Evolutionary conservation across 2,888 invertebrate species (phyloP).

Genomic region (Eilema sororculum): DNA sequence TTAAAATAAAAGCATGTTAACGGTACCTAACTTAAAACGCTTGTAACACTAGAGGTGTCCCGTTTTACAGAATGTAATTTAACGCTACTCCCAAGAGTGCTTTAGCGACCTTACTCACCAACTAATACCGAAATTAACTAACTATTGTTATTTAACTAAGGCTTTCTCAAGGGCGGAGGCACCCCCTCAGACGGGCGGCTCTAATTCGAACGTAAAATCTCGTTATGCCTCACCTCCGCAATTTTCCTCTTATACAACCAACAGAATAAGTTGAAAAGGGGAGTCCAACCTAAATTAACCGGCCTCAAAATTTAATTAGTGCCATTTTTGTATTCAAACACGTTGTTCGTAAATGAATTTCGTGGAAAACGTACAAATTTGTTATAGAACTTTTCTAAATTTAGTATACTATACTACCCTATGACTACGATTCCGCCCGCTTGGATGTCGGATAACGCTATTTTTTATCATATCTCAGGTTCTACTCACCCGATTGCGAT

Average conservation of each 20-base stretch:
- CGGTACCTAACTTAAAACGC: not conserved
- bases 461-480: too few relatives aligned
- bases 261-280: not conserved
- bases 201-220: not conserved
- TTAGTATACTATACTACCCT: not conserved
- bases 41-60: not conserved
- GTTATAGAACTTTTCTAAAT: not conserved
- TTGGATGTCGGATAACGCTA: too few relatives aligned
- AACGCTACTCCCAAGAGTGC: not conserved
- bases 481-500: too few relatives aligned
- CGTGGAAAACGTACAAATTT: constrained; percentile 6
- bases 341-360: constrained; percentile 8
- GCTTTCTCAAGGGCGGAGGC: not conserved
- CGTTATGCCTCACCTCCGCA: constrained; percentile 1
- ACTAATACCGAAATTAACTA: not conserved
- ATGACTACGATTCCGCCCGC: too few relatives aligned
- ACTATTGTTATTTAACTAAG: not conserved
- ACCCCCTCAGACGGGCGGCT: constrained; percentile 1
- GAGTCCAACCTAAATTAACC: not conserved
- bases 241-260: not conserved
- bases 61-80: not conserved
- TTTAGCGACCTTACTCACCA: not conserved
- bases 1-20: not conserved
- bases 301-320: constrained; percentile 19
- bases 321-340: constrained; percentile 2